A percentile compares a stretch with the other conserved stretches of the same genome.
Conservation (phyloP, 2,113 vertebrate species). For the Bubo scandiacus region DNA sequence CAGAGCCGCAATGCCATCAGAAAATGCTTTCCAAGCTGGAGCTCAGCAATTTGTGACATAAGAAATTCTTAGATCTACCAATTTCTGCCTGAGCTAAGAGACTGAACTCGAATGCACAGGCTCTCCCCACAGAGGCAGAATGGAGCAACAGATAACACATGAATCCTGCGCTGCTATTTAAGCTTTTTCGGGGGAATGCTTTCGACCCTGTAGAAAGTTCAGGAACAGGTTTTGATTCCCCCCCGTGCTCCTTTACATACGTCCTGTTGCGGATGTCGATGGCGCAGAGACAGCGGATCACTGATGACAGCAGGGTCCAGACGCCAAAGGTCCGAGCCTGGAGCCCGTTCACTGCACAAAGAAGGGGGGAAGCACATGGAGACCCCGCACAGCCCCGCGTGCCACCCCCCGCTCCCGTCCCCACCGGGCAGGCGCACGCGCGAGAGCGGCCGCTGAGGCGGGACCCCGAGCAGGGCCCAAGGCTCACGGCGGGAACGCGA, state of each 20-base stretch:
- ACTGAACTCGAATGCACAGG: fast-evolving
- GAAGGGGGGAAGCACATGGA: background rate
- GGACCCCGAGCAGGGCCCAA: background rate
- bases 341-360: conserved; percentile 88
- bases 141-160: background rate
- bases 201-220: background rate
- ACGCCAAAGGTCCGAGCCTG: conserved; percentile 96
- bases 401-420: no score
- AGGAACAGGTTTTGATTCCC: background rate
- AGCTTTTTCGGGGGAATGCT: background rate
- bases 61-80: background rate
- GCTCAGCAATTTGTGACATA: background rate
- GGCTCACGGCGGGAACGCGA: background rate
- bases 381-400: background rate
- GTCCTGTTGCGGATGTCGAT: conserved; percentile 93
- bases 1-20: background rate
- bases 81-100: background rate
- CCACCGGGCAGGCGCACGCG: background rate
- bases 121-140: background rate
- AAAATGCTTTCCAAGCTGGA: background rate
- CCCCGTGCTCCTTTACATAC: conserved; percentile 72
- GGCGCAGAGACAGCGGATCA: conserved; percentile 92
- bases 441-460: background rate
- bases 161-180: background rate
- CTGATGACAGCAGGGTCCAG: conserved; percentile 93